phyloP scores from a whole-genome alignment of 1,140 invertebrate species.

The Harlomillsia oculata region DNA sequence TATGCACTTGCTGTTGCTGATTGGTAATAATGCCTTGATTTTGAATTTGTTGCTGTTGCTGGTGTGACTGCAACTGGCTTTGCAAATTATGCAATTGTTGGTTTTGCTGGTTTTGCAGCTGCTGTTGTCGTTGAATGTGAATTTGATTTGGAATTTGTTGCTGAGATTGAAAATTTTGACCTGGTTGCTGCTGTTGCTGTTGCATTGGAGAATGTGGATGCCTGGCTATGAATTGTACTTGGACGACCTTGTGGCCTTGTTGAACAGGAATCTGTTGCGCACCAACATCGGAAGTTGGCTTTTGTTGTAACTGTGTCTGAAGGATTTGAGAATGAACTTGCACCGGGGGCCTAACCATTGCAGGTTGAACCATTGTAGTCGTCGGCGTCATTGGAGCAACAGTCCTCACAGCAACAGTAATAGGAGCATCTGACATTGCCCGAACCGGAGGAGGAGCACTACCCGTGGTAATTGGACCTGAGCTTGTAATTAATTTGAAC shows the following conservation, averaged over 20 bases:
- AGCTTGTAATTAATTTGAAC: neutral
- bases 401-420: neutral
- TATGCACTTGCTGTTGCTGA: slow-evolving; percentile 5
- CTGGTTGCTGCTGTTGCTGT: slow-evolving; percentile 15
- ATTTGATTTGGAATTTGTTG: too few relatives aligned
- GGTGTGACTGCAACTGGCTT: neutral
- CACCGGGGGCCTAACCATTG: neutral
- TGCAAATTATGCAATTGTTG: neutral
- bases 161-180: neutral
- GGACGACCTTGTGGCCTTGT: too few relatives aligned
- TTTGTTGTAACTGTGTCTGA: neutral
- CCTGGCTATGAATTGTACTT: too few relatives aligned
- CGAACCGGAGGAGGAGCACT: too few relatives aligned
- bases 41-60: slow-evolving; percentile 1
- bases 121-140: slow-evolving; percentile 4
- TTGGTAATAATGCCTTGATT: neutral
- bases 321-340: neutral
- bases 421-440: too few relatives aligned
- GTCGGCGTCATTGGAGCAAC: too few relatives aligned
- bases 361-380: too few relatives aligned
- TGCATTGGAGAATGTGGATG: too few relatives aligned
- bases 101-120: slow-evolving; percentile 3
- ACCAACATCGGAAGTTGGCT: neutral
- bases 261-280: too few relatives aligned
- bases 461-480: neutral